Evolutionary conservation across 2,113 vertebrate genomes (phyloP).

Genomic region (Hydrolagus affinis): DNA sequence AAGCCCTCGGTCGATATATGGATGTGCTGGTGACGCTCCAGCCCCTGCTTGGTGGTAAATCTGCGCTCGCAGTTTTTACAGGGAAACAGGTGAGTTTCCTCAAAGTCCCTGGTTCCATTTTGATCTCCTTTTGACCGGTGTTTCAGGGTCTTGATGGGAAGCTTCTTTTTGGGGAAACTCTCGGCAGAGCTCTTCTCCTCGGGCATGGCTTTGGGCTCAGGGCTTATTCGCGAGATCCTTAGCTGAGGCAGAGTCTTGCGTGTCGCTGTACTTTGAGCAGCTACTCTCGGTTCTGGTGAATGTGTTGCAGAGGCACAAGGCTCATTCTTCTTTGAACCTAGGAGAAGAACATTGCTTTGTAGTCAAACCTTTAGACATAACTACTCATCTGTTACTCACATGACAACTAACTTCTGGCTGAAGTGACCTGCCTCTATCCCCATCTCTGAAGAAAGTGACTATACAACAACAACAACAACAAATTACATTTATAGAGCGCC

Average conservation of each 20-base stretch:
- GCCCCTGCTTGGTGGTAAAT: constrained; percentile 74
- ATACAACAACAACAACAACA: too few species aligned
- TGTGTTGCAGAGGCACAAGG: constrained; percentile 49
- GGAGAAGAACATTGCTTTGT: constrained; percentile 34
- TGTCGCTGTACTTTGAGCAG: constrained; percentile 51
- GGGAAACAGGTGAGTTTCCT: constrained; percentile 60
- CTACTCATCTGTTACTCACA: not conserved
- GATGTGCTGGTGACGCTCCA: constrained; percentile 78
- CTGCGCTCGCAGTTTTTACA: constrained; percentile 76
- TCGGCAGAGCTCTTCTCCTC: constrained; percentile 40
- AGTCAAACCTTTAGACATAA: too few species aligned
- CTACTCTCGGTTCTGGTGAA: constrained; percentile 55
- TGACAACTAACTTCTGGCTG: not conserved
- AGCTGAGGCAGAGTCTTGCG: constrained; percentile 48
- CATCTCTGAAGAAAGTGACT: too few species aligned
- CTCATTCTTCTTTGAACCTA: constrained; percentile 60
- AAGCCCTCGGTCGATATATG: constrained; percentile 57
- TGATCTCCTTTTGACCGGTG: constrained; percentile 51
- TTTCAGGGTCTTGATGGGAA: constrained; percentile 43
- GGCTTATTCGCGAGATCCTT: constrained; percentile 39
- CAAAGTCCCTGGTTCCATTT: constrained; percentile 48
- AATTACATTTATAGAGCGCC: too few species aligned
- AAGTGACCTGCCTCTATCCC: not conserved
- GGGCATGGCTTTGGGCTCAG: constrained; percentile 48
- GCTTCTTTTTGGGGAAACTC: constrained; percentile 47